Evolutionary conservation across 2,113 vertebrate species (phyloP), one percentile per base, ranked within the genome.

Genomic region (Corythaixoides concolor): DNA sequence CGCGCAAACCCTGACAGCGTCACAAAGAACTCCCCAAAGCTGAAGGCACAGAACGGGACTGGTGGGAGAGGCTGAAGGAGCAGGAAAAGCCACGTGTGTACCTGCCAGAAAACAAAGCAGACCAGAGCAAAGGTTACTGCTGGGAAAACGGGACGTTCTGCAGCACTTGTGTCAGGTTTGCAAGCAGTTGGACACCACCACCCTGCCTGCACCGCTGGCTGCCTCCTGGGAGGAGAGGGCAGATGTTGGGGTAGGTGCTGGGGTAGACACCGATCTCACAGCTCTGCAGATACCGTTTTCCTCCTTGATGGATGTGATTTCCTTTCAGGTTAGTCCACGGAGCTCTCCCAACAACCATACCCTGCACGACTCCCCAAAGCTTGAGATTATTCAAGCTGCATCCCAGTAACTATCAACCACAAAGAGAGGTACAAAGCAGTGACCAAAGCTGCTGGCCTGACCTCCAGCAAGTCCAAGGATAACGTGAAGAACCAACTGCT

Each of bases 131-230:
- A 73, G 49, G 55, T 5, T 8, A 47, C 0, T 2, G 39, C 17
- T 5, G 1, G 26, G 52, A 33, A 52, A 80, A 64, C 0, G 2
- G 72, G 60, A 27, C 0, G 1, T 6, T 26, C 43, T 11, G 41
- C 3, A 1, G 33, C 55, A 39, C 58, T 35, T 3, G 5, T 1
- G 27, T 7, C 28, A 37, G 27, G 23, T 39, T 3, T 23, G 53
- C 35, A 33, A 47, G 49, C 5, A 2, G 43, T 8, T 9, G 58
- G 68, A 26, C 2, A 0, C n/a, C 74, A 28, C 2, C 35, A 2
- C 37, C 45, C 33, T 4, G 45, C 43, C 43, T 9, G 24, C 24
- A 0, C 33, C 26, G 1, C 41, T 2, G 7, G 30, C 33, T 59
- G 30, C 5, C 43, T 32, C 56, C 35, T 3, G 7, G 41, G 23